phyloP scores from a whole-genome alignment of 2,888 invertebrate genomes.

The Cremastinae sp. region DNA sequence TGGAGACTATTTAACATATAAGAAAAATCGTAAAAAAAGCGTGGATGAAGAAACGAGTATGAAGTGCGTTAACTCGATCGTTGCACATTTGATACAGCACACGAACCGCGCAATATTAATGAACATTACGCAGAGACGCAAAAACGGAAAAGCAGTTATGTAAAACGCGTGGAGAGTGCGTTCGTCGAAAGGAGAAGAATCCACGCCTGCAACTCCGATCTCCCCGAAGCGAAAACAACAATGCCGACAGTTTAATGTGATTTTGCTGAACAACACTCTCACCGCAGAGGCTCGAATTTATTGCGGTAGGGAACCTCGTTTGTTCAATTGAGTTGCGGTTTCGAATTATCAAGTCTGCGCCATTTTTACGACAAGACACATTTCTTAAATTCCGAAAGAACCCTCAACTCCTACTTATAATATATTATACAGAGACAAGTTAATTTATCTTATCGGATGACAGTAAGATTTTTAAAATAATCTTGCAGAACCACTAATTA shows the following conservation, averaged over 20 bases:
- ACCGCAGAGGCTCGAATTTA: not conserved
- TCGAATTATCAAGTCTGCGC: too few relatives aligned
- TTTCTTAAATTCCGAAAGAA: too few relatives aligned
- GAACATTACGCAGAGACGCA: not conserved
- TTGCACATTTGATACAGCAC: constrained; percentile 22
- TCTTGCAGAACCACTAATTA: too few relatives aligned
- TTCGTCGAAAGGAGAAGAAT: constrained; percentile 10
- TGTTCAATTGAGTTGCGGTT: too few relatives aligned
- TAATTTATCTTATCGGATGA: too few relatives aligned
- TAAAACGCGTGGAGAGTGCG: constrained; percentile 18
- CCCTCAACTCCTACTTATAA: too few relatives aligned
- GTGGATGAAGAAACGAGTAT: constrained; percentile 11
- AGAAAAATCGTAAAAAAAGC: not conserved
- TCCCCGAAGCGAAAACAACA: not conserved
- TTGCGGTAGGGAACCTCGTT: too few relatives aligned
- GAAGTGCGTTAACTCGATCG: constrained; percentile 6
- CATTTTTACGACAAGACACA: too few relatives aligned
- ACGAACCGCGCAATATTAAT: not conserved
- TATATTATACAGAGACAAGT: too few relatives aligned
- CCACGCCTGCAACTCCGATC: constrained; percentile 11
- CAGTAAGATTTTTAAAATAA: too few relatives aligned
- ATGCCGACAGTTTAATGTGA: not conserved
- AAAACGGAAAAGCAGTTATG: constrained; percentile 20
- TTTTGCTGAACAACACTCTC: not conserved
- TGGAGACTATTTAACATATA: too few relatives aligned